Base-by-base conservation (phyloP, 2,888 invertebrate genomes). In the Cataglyphis livida region DNA sequence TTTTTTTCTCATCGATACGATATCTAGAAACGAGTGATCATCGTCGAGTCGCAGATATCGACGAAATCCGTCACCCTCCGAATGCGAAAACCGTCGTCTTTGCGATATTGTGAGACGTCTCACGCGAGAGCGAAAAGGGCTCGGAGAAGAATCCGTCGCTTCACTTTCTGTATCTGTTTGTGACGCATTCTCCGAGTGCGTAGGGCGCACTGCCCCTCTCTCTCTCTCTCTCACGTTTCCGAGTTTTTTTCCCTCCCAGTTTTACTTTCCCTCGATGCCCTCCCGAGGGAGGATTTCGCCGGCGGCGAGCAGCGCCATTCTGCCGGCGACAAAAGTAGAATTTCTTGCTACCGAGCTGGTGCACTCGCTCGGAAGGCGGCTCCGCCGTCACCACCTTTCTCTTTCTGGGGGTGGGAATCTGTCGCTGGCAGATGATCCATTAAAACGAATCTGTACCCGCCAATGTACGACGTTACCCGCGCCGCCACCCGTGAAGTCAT, bases 371-470 rank as follows among this genome's bases (percentile, higher is more conserved):
- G 90, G 85, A 90, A 91, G 70, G 70, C 78, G 70, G 85, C 73
- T 18, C 21, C 51, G 59, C 76, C 73, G 78, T 61, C 84, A 41
- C 59, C 78, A 57, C 59, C 65, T 54, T 35, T 65, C 75, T 18
- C 65, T 54, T 51, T 25, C 44, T n/a, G 64, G 85, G 85, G 66
- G 85, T 78, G 73, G 68, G 48, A 70, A 84, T 81, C 91, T 92
- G 92, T 92, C 92, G 90, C 84, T 87, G 84, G 87, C 92, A 92
- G 92, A 92, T 88, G 91, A 92, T 91, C 90, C 92, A 92, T 92
- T 90, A 90, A 90, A 91, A 92, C 86, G 87, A 90, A 90, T 88
- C 83, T 73, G 78, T 68, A 76, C 74, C 74, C 74, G 48, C 81
- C 82, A 81, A 65, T 59, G 32, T 76, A 71, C 54, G 74, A 38